Conservation (phyloP, 2,888 invertebrate genomes). For the Trachelus tabidus region DNA sequence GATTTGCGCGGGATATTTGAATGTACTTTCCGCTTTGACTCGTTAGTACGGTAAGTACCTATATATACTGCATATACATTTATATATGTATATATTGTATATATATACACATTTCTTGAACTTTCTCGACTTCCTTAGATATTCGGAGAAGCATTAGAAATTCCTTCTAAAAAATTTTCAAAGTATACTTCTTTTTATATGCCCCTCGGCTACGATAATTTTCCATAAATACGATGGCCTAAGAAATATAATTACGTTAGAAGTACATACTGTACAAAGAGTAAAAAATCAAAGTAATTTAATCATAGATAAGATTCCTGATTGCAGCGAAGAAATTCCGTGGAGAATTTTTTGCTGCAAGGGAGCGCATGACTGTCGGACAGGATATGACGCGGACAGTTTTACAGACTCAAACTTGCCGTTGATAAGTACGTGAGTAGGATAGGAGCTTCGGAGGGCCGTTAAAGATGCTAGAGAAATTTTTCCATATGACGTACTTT, state of each 20-base stretch:
- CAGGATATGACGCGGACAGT: background rate
- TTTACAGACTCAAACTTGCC: background rate
- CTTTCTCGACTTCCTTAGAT: background rate
- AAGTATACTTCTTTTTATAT: background rate
- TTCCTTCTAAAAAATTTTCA: background rate
- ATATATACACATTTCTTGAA: background rate
- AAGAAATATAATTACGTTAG: too few species aligned
- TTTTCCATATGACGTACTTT: background rate
- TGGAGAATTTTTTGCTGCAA: background rate
- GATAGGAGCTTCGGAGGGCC: background rate
- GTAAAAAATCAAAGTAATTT: too few species aligned
- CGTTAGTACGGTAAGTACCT: background rate
- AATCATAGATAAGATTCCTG: too few species aligned
- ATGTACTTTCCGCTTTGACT: background rate
- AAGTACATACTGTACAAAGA: too few species aligned
- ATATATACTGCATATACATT: too few species aligned
- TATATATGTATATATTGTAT: too few species aligned
- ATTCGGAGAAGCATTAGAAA: background rate
- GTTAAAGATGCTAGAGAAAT: background rate
- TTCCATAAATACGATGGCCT: too few species aligned
- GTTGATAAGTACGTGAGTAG: too few species aligned
- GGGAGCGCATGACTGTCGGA: background rate
- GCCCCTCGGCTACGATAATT: too few species aligned
- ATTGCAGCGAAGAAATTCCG: background rate
- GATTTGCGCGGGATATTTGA: background rate